Conservation (phyloP, 1,140 invertebrate genomes). For the Calliphora vicina region DNA sequence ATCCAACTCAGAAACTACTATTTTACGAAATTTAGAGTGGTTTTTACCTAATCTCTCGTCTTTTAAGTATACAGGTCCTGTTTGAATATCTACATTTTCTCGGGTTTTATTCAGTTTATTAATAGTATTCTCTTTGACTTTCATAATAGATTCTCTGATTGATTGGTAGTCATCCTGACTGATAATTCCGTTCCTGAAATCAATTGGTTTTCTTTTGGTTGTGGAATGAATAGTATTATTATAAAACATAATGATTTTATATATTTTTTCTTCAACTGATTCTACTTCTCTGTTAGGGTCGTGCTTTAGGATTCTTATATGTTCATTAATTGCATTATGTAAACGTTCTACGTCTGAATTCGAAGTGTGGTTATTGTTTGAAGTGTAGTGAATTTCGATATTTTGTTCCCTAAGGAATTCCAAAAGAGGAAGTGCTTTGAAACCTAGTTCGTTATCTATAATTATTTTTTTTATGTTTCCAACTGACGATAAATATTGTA, state of each 20-base stretch:
- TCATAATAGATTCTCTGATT: neutral
- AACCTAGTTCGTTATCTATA: slow-evolving; percentile 21
- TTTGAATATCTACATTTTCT: slow-evolving; percentile 14
- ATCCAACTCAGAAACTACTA: neutral
- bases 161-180: neutral
- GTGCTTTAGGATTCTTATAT: neutral
- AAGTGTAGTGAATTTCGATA: neutral
- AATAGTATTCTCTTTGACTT: neutral
- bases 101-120: neutral
- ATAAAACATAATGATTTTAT: neutral
- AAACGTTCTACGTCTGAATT: slow-evolving; percentile 16
- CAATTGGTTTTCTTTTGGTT: neutral
- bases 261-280: neutral
- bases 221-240: neutral
- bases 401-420: neutral
- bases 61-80: slow-evolving; percentile 3
- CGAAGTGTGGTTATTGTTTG: slow-evolving; percentile 17
- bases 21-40: slow-evolving; percentile 6
- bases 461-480: slow-evolving; percentile 23
- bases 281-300: neutral
- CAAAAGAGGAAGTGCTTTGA: neutral
- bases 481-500: neutral
- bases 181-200: neutral
- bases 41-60: neutral
- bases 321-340: slow-evolving; percentile 5